Conservation (phyloP, 1,140 invertebrate species). For the Melanaphis sacchari region DNA sequence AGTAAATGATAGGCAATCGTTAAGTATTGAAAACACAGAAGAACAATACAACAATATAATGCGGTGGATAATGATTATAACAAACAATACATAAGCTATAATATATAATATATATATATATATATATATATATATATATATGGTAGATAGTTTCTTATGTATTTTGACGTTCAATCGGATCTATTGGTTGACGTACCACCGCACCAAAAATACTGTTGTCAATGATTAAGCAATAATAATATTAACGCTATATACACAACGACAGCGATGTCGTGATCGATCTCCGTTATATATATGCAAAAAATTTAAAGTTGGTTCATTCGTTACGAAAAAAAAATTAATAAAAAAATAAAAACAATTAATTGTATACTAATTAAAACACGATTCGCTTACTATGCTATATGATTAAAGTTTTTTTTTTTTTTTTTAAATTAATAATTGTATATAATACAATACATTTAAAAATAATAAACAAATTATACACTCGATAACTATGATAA, state of each 20-base stretch:
- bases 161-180: not conserved
- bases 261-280: not conserved
- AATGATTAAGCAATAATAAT: not conserved
- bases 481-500: not conserved
- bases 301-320: not conserved
- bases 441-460: not conserved
- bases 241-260: not conserved
- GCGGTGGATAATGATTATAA: not conserved
- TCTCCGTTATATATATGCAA: not conserved
- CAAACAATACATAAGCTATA: not conserved
- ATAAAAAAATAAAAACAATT: not conserved
- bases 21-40: not conserved
- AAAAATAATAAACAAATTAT: not conserved
- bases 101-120: not conserved
- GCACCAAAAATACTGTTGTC: not conserved
- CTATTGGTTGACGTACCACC: not conserved
- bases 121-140: not conserved
- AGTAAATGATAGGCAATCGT: not conserved
- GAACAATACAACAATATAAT: not conserved
- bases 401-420: not conserved
- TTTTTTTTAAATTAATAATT: not conserved
- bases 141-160: too few relatives aligned
- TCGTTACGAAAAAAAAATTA: not conserved
- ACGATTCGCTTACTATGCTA: not conserved
- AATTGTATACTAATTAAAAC: not conserved